Conservation (phyloP, 2,797 vertebrate genomes). For the Pteronotus mesoamericanus region DNA sequence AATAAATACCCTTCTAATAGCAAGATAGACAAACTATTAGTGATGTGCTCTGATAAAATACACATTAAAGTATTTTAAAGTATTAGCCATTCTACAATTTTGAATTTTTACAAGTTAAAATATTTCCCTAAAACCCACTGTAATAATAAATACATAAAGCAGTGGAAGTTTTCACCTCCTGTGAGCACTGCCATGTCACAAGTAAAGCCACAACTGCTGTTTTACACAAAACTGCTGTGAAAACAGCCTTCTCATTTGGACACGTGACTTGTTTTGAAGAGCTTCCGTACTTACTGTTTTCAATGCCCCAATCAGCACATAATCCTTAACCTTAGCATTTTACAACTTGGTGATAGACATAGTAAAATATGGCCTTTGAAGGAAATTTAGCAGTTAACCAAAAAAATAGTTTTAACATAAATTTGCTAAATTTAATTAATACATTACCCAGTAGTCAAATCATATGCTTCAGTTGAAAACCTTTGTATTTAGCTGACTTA, state of each 20-base stretch:
- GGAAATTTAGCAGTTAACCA: neutral
- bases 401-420: conserved; percentile 2
- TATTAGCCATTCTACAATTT: neutral
- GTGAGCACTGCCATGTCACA: neutral
- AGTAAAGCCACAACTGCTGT: neutral
- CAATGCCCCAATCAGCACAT: conserved; percentile 34
- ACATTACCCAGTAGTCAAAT: neutral
- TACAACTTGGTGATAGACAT: neutral
- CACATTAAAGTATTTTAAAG: neutral
- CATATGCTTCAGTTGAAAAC: neutral
- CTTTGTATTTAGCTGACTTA: neutral
- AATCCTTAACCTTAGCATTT: neutral
- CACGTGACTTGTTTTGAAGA: conserved; percentile 8
- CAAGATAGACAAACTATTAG: neutral
- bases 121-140: neutral
- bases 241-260: neutral
- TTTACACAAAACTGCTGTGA: neutral
- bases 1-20: neutral
- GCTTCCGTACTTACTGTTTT: neutral
- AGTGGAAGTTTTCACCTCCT: neutral
- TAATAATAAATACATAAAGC: conserved; percentile 8
- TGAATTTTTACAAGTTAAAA: neutral
- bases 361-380: conserved; percentile 13
- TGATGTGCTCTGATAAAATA: neutral
- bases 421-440: conserved; percentile 35